phyloP scores from a whole-genome alignment of 2,113 vertebrate species.

The Saccopteryx leptura region DNA sequence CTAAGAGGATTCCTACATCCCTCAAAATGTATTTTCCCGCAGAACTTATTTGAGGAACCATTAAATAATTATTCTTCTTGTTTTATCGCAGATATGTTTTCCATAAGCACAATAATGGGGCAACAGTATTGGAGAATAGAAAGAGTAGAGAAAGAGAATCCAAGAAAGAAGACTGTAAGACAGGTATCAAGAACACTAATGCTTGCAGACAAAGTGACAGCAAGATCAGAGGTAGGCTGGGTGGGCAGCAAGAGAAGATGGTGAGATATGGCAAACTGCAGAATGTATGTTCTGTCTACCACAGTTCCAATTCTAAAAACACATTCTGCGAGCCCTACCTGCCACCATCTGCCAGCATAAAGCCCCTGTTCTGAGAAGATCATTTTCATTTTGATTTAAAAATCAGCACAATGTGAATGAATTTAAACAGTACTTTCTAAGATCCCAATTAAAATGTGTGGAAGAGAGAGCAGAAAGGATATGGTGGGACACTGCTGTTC shows the following conservation, averaged over 20 bases:
- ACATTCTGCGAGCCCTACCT: neutral
- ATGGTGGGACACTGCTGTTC: neutral
- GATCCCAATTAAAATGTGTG: neutral
- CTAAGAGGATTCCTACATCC: neutral
- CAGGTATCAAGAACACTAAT: neutral
- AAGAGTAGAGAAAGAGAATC: neutral
- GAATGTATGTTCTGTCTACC: neutral
- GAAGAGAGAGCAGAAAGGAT: neutral
- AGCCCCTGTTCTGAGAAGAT: neutral
- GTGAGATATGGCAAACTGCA: neutral
- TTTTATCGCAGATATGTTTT: neutral
- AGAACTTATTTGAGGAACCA: neutral
- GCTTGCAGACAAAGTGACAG: neutral
- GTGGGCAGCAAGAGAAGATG: neutral
- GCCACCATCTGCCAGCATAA: neutral
- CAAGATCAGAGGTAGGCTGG: neutral
- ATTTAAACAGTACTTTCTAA: neutral
- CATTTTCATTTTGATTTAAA: slow-evolving; percentile 57
- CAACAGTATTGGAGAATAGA: no score
- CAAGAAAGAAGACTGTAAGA: neutral
- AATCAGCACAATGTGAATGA: neutral
- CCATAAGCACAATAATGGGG: neutral
- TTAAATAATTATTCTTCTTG: neutral
- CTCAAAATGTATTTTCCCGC: neutral
- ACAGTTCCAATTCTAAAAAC: neutral